Conservation (phyloP, 2,888 invertebrate species). For the Ennomos quercinarius region DNA sequence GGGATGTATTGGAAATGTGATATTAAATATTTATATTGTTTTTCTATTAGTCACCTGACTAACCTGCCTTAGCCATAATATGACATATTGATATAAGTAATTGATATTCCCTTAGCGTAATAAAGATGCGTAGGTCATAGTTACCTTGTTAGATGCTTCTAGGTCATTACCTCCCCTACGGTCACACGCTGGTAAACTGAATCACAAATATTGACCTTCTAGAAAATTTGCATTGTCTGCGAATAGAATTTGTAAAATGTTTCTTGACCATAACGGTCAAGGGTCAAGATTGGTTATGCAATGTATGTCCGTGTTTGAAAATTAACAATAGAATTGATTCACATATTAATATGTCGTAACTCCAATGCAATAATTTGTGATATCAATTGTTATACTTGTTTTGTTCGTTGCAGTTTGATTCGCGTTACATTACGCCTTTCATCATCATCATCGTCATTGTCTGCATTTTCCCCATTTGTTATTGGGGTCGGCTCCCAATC, state of each 20-base stretch:
- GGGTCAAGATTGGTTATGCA: slow-evolving; percentile 44
- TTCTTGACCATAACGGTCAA: slow-evolving; percentile 44
- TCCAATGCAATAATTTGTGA: slow-evolving; percentile 10
- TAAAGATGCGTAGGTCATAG: not conserved
- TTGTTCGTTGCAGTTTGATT: not conserved
- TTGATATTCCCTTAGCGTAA: not conserved
- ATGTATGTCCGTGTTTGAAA: slow-evolving; percentile 12
- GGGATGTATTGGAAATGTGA: too few relatives aligned
- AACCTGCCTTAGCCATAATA: not conserved
- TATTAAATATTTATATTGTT: too few relatives aligned
- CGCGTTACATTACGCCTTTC: too few relatives aligned
- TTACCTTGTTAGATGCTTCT: slow-evolving; percentile 20
- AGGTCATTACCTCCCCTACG: slow-evolving; percentile 41
- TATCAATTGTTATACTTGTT: slow-evolving; percentile 13
- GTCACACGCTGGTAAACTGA: slow-evolving; percentile 40
- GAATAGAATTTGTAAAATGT: slow-evolving; percentile 45
- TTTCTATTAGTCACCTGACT: too few relatives aligned
- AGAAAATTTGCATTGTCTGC: slow-evolving; percentile 41
- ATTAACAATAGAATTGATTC: slow-evolving; percentile 26
- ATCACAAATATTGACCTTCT: slow-evolving; percentile 45
- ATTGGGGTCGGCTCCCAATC: too few relatives aligned
- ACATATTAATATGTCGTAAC: slow-evolving; percentile 13
- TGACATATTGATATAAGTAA: too few relatives aligned
- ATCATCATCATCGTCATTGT: too few relatives aligned
- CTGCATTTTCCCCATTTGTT: too few relatives aligned